These are phyloP conservation scores for Globodera rostochiensis DNA, from an alignment of 1,140 invertebrate species.

Conservation along the genomic window DNA sequence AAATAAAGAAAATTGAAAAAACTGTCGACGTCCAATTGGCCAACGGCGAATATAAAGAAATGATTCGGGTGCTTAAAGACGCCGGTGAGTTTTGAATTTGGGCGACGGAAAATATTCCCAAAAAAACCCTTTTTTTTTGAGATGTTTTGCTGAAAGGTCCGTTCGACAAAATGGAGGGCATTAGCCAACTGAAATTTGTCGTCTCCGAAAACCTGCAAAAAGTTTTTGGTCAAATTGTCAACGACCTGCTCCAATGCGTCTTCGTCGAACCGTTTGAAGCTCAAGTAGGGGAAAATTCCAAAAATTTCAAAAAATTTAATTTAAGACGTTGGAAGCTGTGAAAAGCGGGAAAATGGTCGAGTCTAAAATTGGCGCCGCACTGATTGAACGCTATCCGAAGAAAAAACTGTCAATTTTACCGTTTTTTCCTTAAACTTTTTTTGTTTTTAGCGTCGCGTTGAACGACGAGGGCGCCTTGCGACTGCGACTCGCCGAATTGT, in stretches of 20 bases:
- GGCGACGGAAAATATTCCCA: not conserved
- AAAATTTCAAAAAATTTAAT: conserved; percentile 13
- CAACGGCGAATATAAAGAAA: conserved; percentile 48
- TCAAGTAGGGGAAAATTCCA: conserved; percentile 43
- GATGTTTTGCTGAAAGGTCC: conserved; percentile 57
- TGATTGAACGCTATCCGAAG: conserved; percentile 28
- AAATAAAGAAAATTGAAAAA: conserved; percentile 58
- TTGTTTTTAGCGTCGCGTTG: conserved; percentile 11
- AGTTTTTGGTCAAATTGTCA: conserved; percentile 53
- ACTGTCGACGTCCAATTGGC: conserved; percentile 47
- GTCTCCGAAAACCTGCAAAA: conserved; percentile 42
- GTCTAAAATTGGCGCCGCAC: conserved; percentile 21
- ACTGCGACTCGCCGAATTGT: conserved; percentile 36
- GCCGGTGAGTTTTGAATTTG: conserved; percentile 29
- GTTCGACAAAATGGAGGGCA: conserved; percentile 53
- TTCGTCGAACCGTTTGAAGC: conserved; percentile 59
- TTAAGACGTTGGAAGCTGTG: conserved; percentile 50
- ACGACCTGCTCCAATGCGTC: conserved; percentile 48
- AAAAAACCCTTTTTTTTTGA: conserved; percentile 20
- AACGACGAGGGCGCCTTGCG: conserved; percentile 15
- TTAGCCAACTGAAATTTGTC: conserved; percentile 48
- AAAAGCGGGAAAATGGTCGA: conserved; percentile 39
- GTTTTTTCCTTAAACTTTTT: not conserved
- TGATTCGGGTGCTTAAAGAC: conserved; percentile 53
- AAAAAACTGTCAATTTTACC: not conserved